Evolutionary conservation across 2,888 invertebrate species (phyloP).

Genomic region (Stegophylla sp.): DNA sequence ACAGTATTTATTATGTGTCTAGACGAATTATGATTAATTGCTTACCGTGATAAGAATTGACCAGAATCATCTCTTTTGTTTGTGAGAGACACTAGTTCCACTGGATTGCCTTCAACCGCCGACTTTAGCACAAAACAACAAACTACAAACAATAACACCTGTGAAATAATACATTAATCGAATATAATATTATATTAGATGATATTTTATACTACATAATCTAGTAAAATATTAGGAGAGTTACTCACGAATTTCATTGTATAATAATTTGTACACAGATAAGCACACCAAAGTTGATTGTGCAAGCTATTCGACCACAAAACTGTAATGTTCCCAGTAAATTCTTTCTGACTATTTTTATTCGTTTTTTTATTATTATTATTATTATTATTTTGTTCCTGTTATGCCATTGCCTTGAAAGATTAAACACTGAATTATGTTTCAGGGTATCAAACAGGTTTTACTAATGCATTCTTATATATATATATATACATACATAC

Average conservation of each 20-base stretch:
- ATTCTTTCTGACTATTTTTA: conserved; percentile 36
- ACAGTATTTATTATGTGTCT: no score
- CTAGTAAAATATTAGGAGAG: conserved; percentile 20
- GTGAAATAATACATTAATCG: neutral
- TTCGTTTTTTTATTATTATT: neutral
- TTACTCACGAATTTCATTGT: conserved; percentile 55
- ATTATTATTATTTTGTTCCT: neutral
- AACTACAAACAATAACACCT: conserved; percentile 44
- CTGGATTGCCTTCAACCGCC: conserved; percentile 31
- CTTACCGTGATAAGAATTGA: conserved; percentile 54
- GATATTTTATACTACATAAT: neutral
- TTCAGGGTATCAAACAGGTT: conserved; percentile 57
- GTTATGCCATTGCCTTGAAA: conserved; percentile 42
- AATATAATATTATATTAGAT: neutral
- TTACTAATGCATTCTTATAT: conserved; percentile 49
- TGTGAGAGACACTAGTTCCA: conserved; percentile 48
- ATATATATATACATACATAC: conserved; percentile 25
- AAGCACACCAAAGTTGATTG: conserved; percentile 26
- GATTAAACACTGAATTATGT: conserved; percentile 54
- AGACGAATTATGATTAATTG: no score
- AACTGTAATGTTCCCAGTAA: conserved; percentile 32
- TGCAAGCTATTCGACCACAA: conserved; percentile 38
- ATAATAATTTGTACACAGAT: neutral
- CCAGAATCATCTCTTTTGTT: conserved; percentile 50
- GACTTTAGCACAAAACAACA: conserved; percentile 36